phyloP scores from a whole-genome alignment of 2,113 vertebrate genomes.

The Aix galericulata region DNA sequence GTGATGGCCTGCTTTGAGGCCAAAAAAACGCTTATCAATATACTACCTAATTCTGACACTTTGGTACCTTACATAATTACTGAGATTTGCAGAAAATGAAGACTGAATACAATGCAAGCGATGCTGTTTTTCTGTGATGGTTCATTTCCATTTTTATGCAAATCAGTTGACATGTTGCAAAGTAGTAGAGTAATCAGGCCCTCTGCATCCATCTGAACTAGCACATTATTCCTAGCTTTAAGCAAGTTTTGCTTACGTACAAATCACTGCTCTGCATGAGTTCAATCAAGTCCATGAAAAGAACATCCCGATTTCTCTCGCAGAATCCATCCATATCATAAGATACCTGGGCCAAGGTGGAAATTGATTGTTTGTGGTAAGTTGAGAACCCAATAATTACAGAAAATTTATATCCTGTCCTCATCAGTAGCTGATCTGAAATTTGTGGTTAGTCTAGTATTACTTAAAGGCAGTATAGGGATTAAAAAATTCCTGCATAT shows the following conservation, averaged over 20 bases:
- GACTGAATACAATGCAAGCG: neutral
- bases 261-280: constrained; percentile 98
- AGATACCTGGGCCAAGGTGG: constrained; percentile 86
- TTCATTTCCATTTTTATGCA: neutral
- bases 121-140: neutral
- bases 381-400: constrained; percentile 36
- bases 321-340: constrained; percentile 98
- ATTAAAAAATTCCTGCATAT: neutral
- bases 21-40: neutral
- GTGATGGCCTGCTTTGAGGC: neutral
- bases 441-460: neutral
- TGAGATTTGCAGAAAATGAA: neutral
- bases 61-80: neutral
- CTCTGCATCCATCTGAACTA: neutral
- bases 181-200: neutral
- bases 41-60: neutral
- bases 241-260: constrained; percentile 79
- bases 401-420: constrained; percentile 20
- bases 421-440: constrained; percentile 1
- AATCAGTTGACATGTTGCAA: neutral
- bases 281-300: constrained; percentile 96
- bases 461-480: neutral
- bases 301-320: constrained; percentile 96
- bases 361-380: constrained; percentile 52
- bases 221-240: neutral